Evolutionary conservation across 2,797 vertebrate species (phyloP).

Genomic region (Paramormyrops hopkinsi): DNA sequence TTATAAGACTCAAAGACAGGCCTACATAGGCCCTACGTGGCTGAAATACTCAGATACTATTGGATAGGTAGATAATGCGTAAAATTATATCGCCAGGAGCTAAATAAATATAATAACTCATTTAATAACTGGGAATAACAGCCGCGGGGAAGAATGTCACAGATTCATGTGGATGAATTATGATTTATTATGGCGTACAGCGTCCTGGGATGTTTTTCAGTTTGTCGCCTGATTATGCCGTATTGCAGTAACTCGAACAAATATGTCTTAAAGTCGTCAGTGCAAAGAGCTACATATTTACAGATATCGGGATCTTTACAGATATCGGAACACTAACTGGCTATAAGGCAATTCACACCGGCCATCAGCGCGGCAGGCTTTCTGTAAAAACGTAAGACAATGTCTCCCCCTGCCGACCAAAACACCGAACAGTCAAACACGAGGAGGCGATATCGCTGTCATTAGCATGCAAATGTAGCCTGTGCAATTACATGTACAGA

Average conservation of each 20-base stretch:
- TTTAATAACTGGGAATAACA: neutral
- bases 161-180: neutral
- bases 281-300: neutral
- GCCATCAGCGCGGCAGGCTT: neutral
- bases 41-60: neutral
- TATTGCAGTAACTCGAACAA: neutral
- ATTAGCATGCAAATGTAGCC: neutral
- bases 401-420: slow-evolving; percentile 6
- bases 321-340: neutral
- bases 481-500: neutral
- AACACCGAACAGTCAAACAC: neutral
- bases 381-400: neutral
- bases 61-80: neutral
- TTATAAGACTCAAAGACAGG: neutral
- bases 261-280: neutral
- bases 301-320: neutral
- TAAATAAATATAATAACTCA: neutral
- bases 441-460: neutral
- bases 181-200: neutral
- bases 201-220: neutral
- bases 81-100: neutral
- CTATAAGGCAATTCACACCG: neutral
- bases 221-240: neutral
- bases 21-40: neutral
- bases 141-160: neutral